phyloP scores from a whole-genome alignment of 2,797 vertebrate species.

The Halcyon leucocephala region DNA sequence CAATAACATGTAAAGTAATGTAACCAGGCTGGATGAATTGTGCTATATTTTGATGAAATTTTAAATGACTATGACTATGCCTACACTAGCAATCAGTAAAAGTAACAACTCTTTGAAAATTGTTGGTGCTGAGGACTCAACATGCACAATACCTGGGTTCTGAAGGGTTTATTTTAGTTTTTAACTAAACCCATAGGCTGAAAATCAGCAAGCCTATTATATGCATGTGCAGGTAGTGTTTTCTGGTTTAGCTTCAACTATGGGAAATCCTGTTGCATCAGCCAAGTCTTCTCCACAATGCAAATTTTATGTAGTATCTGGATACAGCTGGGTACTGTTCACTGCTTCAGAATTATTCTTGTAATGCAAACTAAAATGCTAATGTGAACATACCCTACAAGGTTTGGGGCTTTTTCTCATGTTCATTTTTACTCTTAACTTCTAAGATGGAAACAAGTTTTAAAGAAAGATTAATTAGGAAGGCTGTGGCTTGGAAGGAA shows the following conservation, averaged over 20 bases:
- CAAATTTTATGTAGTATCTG: background rate
- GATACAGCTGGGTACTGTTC: background rate
- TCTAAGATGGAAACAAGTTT: background rate
- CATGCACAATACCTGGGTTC: background rate
- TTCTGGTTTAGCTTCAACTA: background rate
- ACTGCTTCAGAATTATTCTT: background rate
- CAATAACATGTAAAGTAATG: background rate
- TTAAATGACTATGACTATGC: background rate
- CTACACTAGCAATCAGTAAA: background rate
- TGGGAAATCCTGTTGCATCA: background rate
- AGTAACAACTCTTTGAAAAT: background rate
- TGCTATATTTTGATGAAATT: background rate
- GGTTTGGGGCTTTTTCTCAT: background rate
- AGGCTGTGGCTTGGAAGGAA: background rate
- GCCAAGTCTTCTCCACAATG: background rate
- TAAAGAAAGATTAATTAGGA: background rate
- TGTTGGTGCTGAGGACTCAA: background rate
- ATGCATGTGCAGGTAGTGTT: background rate
- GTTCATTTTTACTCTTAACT: background rate
- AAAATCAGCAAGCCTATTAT: background rate
- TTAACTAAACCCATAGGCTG: background rate
- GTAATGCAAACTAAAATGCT: background rate
- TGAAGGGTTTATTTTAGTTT: background rate
- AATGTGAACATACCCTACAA: background rate
- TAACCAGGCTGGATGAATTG: background rate